Conservation (phyloP, 2,888 invertebrate species). For the Drosophila mettleri region DNA sequence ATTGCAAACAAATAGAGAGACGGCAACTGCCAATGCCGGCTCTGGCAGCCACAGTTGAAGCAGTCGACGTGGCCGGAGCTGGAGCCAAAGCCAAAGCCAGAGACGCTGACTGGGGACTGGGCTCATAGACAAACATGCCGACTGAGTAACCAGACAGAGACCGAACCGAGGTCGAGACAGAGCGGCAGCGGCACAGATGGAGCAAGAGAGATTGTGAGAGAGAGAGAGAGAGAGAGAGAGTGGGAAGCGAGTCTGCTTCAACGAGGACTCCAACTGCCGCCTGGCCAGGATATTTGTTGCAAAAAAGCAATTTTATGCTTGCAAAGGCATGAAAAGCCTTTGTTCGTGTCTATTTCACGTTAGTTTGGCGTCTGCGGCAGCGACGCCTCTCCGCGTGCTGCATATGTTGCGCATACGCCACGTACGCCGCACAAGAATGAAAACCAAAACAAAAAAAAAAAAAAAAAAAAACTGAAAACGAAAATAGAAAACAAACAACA, state of each 20-base stretch:
- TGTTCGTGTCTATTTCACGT: conserved; percentile 82
- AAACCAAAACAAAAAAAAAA: conserved; percentile 17
- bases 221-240: conserved; percentile 10
- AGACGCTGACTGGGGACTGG: conserved; percentile 11
- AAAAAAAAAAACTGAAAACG: not conserved
- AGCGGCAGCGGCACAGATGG: conserved; percentile 11
- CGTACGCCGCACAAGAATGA: conserved; percentile 49
- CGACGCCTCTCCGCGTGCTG: conserved; percentile 56
- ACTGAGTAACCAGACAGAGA: conserved; percentile 23
- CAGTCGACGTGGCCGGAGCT: not conserved
- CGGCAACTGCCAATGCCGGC: conserved; percentile 28
- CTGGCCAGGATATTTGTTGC: conserved; percentile 76
- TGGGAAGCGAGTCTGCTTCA: conserved; percentile 15
- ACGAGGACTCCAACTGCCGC: conserved; percentile 31
- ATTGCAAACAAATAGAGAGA: conserved; percentile 73
- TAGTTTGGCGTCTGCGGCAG: conserved; percentile 77
- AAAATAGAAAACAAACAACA: conserved; percentile 17
- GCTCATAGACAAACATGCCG: conserved; percentile 57
- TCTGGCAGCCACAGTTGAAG: conserved; percentile 9
- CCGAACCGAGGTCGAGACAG: conserved; percentile 14
- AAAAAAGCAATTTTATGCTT: conserved; percentile 82
- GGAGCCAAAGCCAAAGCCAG: conserved; percentile 2
- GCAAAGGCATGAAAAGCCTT: conserved; percentile 82
- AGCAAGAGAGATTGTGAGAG: conserved; percentile 6
- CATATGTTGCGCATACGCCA: conserved; percentile 80